Evolutionary conservation across 2,113 vertebrate genomes (phyloP).

Genomic region (Onychostruthus taczanowskii): DNA sequence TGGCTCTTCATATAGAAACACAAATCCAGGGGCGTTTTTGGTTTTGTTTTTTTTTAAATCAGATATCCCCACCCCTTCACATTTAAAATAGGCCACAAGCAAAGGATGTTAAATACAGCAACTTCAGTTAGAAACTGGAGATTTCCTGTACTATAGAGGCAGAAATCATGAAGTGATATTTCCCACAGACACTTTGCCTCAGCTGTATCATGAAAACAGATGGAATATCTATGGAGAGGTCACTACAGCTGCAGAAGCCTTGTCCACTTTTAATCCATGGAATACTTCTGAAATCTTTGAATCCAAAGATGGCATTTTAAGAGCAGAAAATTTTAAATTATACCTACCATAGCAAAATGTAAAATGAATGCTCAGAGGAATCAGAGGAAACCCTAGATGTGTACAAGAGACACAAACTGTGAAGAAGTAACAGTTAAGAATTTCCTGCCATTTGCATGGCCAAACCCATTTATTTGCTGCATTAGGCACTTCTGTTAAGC

Average conservation of each 20-base stretch:
- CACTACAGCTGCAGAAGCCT: background rate
- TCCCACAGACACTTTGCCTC: background rate
- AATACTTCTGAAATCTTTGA: background rate
- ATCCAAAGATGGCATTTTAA: background rate
- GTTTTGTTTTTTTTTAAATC: accelerated
- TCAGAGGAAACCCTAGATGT: background rate
- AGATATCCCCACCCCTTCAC: background rate
- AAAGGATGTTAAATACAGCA: background rate
- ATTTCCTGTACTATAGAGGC: background rate
- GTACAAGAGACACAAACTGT: background rate
- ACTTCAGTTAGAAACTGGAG: background rate
- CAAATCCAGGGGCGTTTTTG: background rate
- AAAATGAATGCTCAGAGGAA: background rate
- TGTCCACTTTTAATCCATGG: background rate
- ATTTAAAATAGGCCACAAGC: background rate
- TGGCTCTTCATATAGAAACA: background rate
- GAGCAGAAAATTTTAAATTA: background rate
- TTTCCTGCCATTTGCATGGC: background rate
- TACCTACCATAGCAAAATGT: background rate
- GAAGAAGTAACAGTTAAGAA: background rate
- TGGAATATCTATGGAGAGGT: background rate
- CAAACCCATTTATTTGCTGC: background rate
- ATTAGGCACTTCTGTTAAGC: background rate
- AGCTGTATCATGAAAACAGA: background rate
- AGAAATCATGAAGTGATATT: background rate